A percentile compares a stretch with the other conserved stretches of the same genome.
phyloP scores from a whole-genome alignment of 1,140 invertebrate genomes.

The Babylonia areolata region DNA sequence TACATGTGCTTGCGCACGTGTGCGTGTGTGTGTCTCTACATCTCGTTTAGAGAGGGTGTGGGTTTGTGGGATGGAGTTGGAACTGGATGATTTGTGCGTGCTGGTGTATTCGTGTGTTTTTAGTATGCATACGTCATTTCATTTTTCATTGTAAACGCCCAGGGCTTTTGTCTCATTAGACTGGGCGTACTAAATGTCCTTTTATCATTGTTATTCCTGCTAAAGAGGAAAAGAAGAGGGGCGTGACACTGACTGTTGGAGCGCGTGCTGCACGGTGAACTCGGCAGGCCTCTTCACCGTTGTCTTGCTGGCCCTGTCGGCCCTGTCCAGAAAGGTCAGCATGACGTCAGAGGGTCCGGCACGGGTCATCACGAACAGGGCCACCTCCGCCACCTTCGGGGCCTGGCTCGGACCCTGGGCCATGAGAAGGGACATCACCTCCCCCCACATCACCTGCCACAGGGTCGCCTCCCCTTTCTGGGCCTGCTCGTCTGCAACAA shows the following conservation, averaged over 20 bases:
- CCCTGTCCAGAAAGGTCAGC: slow-evolving; percentile 21
- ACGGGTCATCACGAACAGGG: neutral
- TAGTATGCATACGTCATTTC: no score
- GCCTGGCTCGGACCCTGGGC: neutral
- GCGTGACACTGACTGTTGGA: slow-evolving; percentile 16
- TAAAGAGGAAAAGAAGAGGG: neutral
- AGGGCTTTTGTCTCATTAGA: no score
- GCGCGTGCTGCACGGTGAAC: slow-evolving; percentile 14
- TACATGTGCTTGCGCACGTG: no score
- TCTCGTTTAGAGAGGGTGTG: no score
- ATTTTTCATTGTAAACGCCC: no score
- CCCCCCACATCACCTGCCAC: slow-evolving; percentile 23
- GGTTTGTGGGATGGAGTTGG: no score
- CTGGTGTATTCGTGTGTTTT: no score
- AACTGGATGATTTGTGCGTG: no score
- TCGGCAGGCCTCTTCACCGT: slow-evolving; percentile 12
- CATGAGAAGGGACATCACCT: slow-evolving; percentile 9
- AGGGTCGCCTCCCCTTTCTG: neutral
- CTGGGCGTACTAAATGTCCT: no score
- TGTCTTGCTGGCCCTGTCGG: slow-evolving; percentile 9
- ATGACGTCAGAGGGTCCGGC: neutral
- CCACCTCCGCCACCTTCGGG: neutral
- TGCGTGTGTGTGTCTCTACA: no score
- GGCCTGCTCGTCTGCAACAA: slow-evolving; percentile 9
- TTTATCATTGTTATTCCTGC: no score